Percentiles rank a stretch among this genome's conserved stretches.
phyloP scores from a whole-genome alignment of 2,888 invertebrate species.

The Petrolisthes cinctipes region DNA sequence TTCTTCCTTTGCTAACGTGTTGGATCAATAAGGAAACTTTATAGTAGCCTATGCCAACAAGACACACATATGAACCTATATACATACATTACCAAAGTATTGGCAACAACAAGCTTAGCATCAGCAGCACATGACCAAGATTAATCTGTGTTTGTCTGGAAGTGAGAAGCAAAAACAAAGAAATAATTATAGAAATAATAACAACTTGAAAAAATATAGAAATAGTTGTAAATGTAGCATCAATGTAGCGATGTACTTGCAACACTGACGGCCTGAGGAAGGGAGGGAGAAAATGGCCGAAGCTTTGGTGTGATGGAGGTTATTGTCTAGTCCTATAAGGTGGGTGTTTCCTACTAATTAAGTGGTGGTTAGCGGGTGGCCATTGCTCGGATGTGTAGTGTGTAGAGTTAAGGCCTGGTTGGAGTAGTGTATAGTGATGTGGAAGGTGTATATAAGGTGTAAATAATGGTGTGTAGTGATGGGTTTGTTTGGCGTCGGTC shows the following conservation, averaged over 20 bases:
- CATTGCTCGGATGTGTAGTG: background rate
- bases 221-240: slow-evolving; percentile 24
- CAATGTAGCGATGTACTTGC: background rate
- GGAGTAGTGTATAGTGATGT: background rate
- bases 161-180: background rate
- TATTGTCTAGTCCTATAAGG: slow-evolving; percentile 53
- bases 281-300: slow-evolving; percentile 57
- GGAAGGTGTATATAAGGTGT: background rate
- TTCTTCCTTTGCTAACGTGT: too few species aligned
- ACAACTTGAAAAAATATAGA: too few species aligned
- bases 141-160: background rate
- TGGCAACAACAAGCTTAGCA: too few species aligned
- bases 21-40: too few species aligned
- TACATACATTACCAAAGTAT: too few species aligned
- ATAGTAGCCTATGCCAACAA: too few species aligned
- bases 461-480: background rate
- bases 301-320: slow-evolving; percentile 27
- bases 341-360: slow-evolving; percentile 29
- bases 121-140: too few species aligned
- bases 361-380: background rate
- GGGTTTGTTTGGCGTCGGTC: slow-evolving; percentile 1
- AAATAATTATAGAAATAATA: background rate
- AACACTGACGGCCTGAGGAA: slow-evolving; percentile 42
- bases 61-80: too few species aligned
- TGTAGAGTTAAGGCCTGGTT: background rate